These are phyloP conservation scores for Corvus moneduloides DNA, from an alignment of 2,113 vertebrate genomes.

Conservation along the genomic window DNA sequence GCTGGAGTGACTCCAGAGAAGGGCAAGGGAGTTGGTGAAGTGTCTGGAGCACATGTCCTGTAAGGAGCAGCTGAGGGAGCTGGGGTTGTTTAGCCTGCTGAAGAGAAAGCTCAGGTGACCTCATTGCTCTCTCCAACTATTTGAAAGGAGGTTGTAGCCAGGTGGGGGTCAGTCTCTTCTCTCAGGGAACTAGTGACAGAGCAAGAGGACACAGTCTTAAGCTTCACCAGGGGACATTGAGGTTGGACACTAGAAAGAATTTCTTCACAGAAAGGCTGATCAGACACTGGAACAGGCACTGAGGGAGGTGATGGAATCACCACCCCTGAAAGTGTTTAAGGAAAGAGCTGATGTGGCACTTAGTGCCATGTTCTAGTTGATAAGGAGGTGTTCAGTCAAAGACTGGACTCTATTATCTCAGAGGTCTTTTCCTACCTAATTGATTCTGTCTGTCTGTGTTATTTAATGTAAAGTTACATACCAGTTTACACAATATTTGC, in stretches of 20 bases:
- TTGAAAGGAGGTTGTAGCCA: background rate
- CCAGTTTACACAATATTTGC: background rate
- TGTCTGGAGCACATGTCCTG: background rate
- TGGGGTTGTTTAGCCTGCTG: background rate
- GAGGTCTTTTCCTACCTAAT: background rate
- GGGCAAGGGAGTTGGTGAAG: background rate
- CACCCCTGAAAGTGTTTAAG: background rate
- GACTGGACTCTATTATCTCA: background rate
- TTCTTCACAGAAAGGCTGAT: background rate
- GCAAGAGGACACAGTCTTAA: background rate
- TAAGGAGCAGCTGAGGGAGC: rapidly evolving
- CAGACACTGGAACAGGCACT: background rate
- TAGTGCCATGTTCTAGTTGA: background rate
- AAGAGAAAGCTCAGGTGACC: background rate
- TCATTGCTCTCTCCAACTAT: background rate
- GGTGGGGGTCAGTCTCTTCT: background rate
- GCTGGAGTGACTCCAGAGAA: background rate
- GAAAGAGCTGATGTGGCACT: background rate
- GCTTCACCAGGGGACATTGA: background rate
- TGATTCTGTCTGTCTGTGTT: background rate
- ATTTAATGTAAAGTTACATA: background rate
- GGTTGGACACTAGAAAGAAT: background rate
- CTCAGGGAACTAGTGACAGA: background rate
- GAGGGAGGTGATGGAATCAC: background rate
- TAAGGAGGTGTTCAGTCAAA: background rate